Evolutionary conservation across 1,140 invertebrate species (phyloP), one percentile per base, ranked within the genome.

Genomic region (Drosophila sproati): DNA sequence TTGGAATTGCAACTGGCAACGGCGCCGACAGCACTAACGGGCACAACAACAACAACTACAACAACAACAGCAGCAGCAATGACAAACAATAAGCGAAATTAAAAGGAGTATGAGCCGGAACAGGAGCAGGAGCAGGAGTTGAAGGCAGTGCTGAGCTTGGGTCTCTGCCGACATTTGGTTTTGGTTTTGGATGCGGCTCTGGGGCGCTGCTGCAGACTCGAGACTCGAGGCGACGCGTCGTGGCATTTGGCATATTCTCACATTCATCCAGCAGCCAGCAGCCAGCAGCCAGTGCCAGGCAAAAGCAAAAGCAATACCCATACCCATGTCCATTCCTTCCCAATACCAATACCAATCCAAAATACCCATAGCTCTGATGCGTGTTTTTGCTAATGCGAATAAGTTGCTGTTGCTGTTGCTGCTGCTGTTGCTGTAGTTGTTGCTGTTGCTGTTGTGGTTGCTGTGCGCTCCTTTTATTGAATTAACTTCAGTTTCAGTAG

Each of bases 321-420:
- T 55, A 59, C 73, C 56, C 61, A 80, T 20, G 5, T 37, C 28
- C 45, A 50, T 52, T 43, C 59, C 62, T 20, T 55, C 39, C 39
- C 29, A 72, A 76, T 37, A 61, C 47, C 43, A 52, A 62, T 47
- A 32, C 34, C 45, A 12, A 59, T 47, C 66, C 52, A 50, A 20
- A 70, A 74, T 68, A 67, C 71, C 52, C 56, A 73, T 73, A 50
- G 41, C 52, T 35, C 63, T 37, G 52, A 73, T 80, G 85, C 82
- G 77, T 64, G 85, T 88, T 88, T 88, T 88, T 87, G 83, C 85
- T 87, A 87, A 87, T 83, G 80, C 80, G 83, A 87, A 77, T 89
- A 80, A 87, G 83, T 88, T 83, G 83, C 80, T 75, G 67, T 50
- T 59, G 75, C 54, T 69, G 68, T 12, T 67, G 52, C 12, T 62